Evolutionary conservation across 2,888 invertebrate species (phyloP).

Genomic region (Phengaris arion): DNA sequence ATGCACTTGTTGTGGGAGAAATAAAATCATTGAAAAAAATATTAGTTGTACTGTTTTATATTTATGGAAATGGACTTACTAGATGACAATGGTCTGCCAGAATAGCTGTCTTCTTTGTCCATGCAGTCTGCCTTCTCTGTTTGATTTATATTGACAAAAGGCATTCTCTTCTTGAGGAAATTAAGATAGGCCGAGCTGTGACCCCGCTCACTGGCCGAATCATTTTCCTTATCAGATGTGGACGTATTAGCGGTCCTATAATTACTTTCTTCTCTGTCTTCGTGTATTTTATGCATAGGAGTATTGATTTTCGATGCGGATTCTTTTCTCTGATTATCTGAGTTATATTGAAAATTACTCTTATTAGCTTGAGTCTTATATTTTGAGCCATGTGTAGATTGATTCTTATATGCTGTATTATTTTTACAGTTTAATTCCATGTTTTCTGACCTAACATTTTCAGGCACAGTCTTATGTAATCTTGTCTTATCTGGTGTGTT

Average conservation of each 20-base stretch:
- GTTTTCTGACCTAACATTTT: neutral
- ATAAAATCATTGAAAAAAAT: no score
- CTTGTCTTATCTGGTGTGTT: neutral
- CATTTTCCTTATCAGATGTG: conserved; percentile 24
- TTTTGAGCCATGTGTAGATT: neutral
- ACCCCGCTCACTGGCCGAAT: neutral
- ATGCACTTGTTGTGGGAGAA: no score
- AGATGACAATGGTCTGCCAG: conserved; percentile 52
- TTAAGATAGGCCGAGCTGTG: conserved; percentile 45
- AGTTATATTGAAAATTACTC: neutral
- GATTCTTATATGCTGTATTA: neutral
- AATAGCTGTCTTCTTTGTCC: conserved; percentile 48
- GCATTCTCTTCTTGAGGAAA: conserved; percentile 52
- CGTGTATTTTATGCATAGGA: neutral
- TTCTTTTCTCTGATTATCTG: neutral
- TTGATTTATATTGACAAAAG: conserved; percentile 39
- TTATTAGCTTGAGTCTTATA: neutral
- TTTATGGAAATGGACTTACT: conserved; percentile 47
- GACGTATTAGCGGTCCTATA: neutral
- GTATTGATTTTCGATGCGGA: neutral
- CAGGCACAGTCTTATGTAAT: neutral
- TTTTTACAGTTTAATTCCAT: neutral
- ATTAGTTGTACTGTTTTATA: no score
- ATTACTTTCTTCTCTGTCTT: neutral
- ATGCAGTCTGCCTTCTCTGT: conserved; percentile 31